A percentile compares a stretch with the other conserved stretches of the same genome.
Evolutionary conservation across 1,140 invertebrate genomes (phyloP).

Genomic region (Littorina saxatilis): DNA sequence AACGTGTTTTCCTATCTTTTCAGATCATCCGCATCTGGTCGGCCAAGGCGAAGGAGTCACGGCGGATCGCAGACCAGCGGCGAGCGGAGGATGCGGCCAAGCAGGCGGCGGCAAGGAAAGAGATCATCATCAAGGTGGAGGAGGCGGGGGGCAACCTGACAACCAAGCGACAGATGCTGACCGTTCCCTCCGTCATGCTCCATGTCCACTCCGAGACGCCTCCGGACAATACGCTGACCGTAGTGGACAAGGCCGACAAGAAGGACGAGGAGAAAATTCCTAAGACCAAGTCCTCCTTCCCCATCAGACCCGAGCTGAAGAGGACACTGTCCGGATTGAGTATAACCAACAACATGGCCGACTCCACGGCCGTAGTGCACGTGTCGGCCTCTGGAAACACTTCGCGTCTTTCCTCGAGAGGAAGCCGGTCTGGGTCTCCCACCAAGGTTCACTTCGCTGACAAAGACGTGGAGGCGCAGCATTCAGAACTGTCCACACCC

Average conservation of each 20-base stretch:
- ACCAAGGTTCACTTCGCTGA: not conserved
- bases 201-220: not conserved
- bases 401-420: not conserved
- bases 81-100: constrained; percentile 2
- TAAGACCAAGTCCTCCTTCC: not conserved
- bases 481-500: too few species aligned
- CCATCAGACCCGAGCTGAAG: not conserved
- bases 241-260: not conserved
- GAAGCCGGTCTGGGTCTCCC: not conserved
- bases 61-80: constrained; percentile 24
- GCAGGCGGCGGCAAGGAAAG: not conserved
- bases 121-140: constrained; percentile 18
- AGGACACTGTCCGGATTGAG: not conserved
- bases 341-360: not conserved
- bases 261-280: not conserved
- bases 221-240: not conserved
- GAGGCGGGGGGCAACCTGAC: not conserved
- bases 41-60: constrained; percentile 22
- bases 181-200: not conserved
- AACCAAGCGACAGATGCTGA: not conserved
- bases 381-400: not conserved
- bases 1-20: not conserved
- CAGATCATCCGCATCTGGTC: constrained; percentile 28
- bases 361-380: too few species aligned
- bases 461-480: too few species aligned